Evolutionary conservation across 2,888 invertebrate genomes (phyloP).

Genomic region (Myopa testacea): DNA sequence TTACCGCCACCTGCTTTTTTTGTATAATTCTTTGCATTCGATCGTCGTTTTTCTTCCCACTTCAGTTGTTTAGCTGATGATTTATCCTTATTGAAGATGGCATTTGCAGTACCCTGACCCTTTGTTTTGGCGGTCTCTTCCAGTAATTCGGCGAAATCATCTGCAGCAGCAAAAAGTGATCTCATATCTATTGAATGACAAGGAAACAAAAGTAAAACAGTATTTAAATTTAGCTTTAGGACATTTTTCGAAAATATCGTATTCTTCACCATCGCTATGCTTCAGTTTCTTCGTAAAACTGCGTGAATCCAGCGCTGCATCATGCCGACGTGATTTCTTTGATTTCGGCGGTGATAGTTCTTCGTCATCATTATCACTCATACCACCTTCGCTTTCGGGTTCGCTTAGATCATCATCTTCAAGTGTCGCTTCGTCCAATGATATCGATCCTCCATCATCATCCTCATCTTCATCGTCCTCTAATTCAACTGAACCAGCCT

Average conservation of each 20-base stretch:
- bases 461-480: constrained; percentile 56
- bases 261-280: constrained; percentile 59
- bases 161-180: constrained; percentile 84
- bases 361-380: constrained; percentile 49
- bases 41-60: constrained; percentile 80
- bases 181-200: constrained; percentile 68
- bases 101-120: constrained; percentile 76
- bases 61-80: constrained; percentile 82
- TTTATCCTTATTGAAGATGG: constrained; percentile 81
- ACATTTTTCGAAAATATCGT: neutral
- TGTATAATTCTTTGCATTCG: constrained; percentile 58
- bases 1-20: constrained; percentile 47
- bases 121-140: constrained; percentile 83
- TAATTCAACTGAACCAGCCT: constrained; percentile 59
- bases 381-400: constrained; percentile 49
- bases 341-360: constrained; percentile 54
- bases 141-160: constrained; percentile 88
- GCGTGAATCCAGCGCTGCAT: constrained; percentile 50
- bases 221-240: neutral
- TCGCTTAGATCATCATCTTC: constrained; percentile 56
- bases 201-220: neutral
- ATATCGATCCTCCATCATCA: constrained; percentile 51
- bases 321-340: constrained; percentile 57
- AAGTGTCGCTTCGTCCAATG: constrained; percentile 50
- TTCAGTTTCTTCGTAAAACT: constrained; percentile 64